Evolutionary conservation across 2,888 invertebrate species (phyloP).

Genomic region (Linnaemya vulpina): DNA sequence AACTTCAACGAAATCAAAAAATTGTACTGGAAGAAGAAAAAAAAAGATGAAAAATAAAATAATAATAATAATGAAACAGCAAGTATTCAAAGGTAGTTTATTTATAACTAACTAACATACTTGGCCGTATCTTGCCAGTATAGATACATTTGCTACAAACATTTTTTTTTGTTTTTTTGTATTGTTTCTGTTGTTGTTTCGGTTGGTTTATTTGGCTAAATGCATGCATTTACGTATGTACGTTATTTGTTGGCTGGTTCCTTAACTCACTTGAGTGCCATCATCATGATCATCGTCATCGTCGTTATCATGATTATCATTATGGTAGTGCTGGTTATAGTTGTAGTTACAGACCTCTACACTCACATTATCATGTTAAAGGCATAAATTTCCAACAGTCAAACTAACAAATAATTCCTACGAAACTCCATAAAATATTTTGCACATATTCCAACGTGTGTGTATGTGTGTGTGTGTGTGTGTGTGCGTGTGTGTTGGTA

Average conservation of each 20-base stretch:
- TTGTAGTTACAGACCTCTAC: conserved; percentile 10
- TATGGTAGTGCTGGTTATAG: conserved; percentile 5
- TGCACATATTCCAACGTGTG: background rate
- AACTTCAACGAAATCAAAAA: conserved; percentile 43
- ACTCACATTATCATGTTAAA: conserved; percentile 8
- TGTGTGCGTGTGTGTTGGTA: background rate
- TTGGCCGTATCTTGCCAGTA: conserved; percentile 43
- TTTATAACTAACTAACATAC: conserved; percentile 39
- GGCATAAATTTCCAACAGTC: conserved; percentile 46
- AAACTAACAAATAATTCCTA: conserved; percentile 54
- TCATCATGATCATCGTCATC: conserved; percentile 20
- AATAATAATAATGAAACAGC: conserved; percentile 1
- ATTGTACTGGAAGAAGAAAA: conserved; percentile 5
- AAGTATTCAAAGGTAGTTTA: conserved; percentile 61
- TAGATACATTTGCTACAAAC: conserved; percentile 60
- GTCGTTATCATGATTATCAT: conserved; percentile 15
- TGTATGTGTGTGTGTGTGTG: background rate
- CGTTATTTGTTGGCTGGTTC: conserved; percentile 30
- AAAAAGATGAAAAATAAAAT: conserved; percentile 22
- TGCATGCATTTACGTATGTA: conserved; percentile 32
- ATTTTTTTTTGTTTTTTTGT: conserved; percentile 23
- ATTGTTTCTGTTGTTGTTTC: conserved; percentile 52
- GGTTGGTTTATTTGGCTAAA: conserved; percentile 60
- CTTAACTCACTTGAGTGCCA: conserved; percentile 48
- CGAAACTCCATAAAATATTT: conserved; percentile 43